Base-by-base conservation (phyloP, 2,113 vertebrate genomes). In the Macquaria ambigua region DNA sequence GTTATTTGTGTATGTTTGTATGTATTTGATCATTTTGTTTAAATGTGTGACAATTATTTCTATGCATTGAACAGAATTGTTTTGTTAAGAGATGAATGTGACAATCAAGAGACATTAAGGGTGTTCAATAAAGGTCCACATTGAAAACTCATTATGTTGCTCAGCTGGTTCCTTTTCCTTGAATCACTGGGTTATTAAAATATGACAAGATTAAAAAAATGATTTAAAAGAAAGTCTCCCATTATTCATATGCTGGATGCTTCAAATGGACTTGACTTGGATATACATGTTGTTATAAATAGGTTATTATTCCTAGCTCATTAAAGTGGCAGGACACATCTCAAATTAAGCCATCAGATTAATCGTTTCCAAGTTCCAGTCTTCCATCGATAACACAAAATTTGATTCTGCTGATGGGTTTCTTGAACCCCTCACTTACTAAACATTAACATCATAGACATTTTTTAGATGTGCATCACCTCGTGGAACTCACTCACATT, bases 71-170 rank as follows among this genome's bases (percentile, higher is more conserved):
- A 8, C 0, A 46, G 5, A 74, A 20, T 0, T 69, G 41, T 62
- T 78, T 53, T 80, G 28, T 53, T 48, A 21, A 34, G 15, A 69
- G 0, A 23, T 25, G 16, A 83, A 66, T 46, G 39, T 77, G 34
- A 56, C 63, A 37, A 69, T 71, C 28, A 11, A 39, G 43, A 83
- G n/a, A 50, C 1, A 10, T 53, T 43, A 18, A 31, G 5, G 14
- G 52, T 31, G 59, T 48, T 46, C 5, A 82, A 66, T 83, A 79
- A 89, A 84, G 58, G 10, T 74, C 15, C 2, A 52, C n/a, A n/a
- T 7, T 81, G 73, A 58, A 20, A 73, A 52, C 15, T 0, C 0
- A 0, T 58, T 11, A 11, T 15, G 62, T 53, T 41, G 52, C 2
- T 84, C 46, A 43, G 63, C 21, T 58, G 56, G 6, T 72, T 61